phyloP scores from a whole-genome alignment of 2,888 invertebrate genomes.

The Pristionchus arcanus region DNA sequence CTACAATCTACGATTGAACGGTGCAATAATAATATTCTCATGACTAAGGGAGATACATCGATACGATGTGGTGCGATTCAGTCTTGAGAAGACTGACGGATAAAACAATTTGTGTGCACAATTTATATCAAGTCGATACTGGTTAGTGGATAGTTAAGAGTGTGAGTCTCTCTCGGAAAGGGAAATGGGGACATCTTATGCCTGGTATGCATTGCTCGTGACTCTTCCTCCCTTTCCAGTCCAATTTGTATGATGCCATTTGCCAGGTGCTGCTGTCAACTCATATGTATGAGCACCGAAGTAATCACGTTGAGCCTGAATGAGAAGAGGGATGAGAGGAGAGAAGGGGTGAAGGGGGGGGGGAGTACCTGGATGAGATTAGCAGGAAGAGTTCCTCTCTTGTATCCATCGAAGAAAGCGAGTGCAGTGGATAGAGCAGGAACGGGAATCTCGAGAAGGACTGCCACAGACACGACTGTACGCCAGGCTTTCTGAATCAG shows the following conservation, averaged over 20 bases:
- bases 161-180: neutral
- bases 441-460: slow-evolving; percentile 90
- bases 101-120: slow-evolving; percentile 4
- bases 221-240: slow-evolving; percentile 97
- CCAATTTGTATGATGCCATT: slow-evolving; percentile 96
- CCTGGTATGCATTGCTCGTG: slow-evolving; percentile 93
- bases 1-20: slow-evolving; percentile 42
- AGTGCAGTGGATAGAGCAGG: slow-evolving; percentile 95
- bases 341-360: neutral
- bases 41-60: slow-evolving; percentile 19
- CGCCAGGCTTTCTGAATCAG: slow-evolving; percentile 86
- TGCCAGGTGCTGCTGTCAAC: slow-evolving; percentile 89
- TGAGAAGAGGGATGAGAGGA: slow-evolving; percentile 56
- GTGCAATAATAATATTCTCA: neutral
- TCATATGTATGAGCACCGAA: slow-evolving; percentile 99
- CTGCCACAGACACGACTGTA: slow-evolving; percentile 86
- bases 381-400: slow-evolving; percentile 90
- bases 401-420: slow-evolving; percentile 97
- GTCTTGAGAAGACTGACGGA: neutral
- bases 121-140: slow-evolving; percentile 11
- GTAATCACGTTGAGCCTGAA: slow-evolving; percentile 87
- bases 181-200: slow-evolving; percentile 80
- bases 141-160: slow-evolving; percentile 1
- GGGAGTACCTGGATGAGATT: slow-evolving; percentile 88
- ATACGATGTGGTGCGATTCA: slow-evolving; percentile 36